Percentiles rank a stretch among this genome's conserved stretches.
These are phyloP conservation scores for Ascaphus truei DNA, from an alignment of 2,113 vertebrate genomes.

Conservation along the genomic window DNA sequence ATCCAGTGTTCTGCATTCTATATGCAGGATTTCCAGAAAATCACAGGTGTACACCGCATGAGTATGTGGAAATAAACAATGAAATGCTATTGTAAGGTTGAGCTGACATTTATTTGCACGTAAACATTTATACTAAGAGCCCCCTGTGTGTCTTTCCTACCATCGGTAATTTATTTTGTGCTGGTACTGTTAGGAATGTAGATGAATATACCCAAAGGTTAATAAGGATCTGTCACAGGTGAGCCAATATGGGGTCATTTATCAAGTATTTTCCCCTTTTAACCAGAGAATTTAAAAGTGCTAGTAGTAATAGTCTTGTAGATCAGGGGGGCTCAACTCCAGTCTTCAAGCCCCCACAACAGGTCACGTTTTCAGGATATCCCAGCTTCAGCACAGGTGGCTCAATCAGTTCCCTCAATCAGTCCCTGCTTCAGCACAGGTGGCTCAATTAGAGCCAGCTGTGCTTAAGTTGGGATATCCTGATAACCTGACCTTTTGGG, in stretches of 20 bases:
- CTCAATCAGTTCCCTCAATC: no score
- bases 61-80: slow-evolving; percentile 19
- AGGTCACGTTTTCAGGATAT: no score
- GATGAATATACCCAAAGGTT: slow-evolving; percentile 28
- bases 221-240: slow-evolving; percentile 7
- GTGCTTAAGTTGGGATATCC: no score
- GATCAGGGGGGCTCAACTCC: no score
- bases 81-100: slow-evolving; percentile 30
- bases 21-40: slow-evolving; percentile 21
- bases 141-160: slow-evolving; percentile 26
- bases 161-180: slow-evolving; percentile 25
- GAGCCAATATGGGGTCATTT: slow-evolving; percentile 11
- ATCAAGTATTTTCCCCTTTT: slow-evolving; percentile 12
- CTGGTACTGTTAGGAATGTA: slow-evolving; percentile 18
- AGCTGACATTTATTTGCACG: slow-evolving; percentile 33
- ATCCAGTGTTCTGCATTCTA: not conserved
- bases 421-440: no score
- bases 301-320: no score
- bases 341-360: no score
- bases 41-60: slow-evolving; percentile 22
- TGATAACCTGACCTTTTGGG: no score
- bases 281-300: not conserved
- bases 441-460: no score
- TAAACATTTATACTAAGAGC: slow-evolving; percentile 34
- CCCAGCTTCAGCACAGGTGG: no score